A percentile compares a stretch with the other conserved stretches of the same genome.
phyloP scores from a whole-genome alignment of 2,888 invertebrate genomes.

The Parasteatoda lunata region DNA sequence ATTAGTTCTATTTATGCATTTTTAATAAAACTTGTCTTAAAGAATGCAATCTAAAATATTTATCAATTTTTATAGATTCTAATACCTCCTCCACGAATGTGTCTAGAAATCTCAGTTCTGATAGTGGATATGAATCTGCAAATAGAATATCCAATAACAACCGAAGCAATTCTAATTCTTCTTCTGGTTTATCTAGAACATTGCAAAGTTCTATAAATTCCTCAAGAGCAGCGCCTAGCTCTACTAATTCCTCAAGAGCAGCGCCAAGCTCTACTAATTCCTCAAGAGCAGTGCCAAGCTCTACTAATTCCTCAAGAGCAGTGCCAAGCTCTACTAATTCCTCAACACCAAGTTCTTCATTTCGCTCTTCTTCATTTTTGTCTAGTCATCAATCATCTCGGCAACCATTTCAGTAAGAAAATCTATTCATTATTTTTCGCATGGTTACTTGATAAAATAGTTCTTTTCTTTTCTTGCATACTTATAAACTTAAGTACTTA shows the following conservation, averaged over 20 bases:
- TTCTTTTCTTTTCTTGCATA: no score
- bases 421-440: background rate
- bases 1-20: no score
- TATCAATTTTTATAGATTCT: conserved; percentile 1
- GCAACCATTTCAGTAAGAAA: conserved; percentile 24
- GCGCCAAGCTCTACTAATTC: background rate
- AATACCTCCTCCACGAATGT: background rate
- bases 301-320: background rate
- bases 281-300: background rate
- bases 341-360: background rate
- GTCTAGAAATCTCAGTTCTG: conserved; percentile 42
- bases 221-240: background rate
- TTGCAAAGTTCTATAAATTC: background rate
- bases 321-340: background rate
- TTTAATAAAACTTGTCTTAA: no score
- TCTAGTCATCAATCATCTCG: conserved; percentile 22
- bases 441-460: no score
- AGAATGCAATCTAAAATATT: no score
- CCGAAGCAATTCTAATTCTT: conserved; percentile 10
- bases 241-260: background rate
- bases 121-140: conserved; percentile 57
- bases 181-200: background rate
- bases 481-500: no score
- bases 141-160: background rate
- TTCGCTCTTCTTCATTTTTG: background rate